Conservation (phyloP, 1,140 invertebrate genomes). For the Aleiodes sp. region DNA sequence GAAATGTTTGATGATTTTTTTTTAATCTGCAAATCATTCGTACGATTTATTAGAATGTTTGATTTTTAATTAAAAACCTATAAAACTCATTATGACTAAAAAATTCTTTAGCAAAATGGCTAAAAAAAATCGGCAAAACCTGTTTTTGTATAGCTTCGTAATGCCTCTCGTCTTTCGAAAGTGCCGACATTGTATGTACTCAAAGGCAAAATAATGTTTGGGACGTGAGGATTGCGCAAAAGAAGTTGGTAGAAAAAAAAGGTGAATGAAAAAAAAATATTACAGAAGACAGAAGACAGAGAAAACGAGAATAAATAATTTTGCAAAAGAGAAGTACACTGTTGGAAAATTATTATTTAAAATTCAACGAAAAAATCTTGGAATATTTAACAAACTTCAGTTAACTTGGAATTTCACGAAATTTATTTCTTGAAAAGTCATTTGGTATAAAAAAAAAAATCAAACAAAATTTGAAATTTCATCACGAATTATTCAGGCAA, state of each 20-base stretch:
- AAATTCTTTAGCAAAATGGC: not conserved
- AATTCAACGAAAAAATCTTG: too few relatives aligned
- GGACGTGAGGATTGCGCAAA: not conserved
- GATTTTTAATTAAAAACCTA: not conserved
- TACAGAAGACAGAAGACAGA: not conserved
- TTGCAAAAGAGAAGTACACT: not conserved
- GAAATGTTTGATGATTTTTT: too few relatives aligned
- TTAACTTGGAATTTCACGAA: too few relatives aligned
- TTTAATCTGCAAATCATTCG: too few relatives aligned
- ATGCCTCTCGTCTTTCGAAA: not conserved
- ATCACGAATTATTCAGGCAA: too few relatives aligned
- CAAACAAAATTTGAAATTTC: too few relatives aligned
- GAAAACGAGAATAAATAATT: slow-evolving; percentile 3
- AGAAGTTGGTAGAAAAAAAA: too few relatives aligned
- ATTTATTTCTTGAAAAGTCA: too few relatives aligned
- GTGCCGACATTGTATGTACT: not conserved
- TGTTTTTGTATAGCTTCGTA: not conserved
- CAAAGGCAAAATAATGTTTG: not conserved
- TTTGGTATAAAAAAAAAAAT: too few relatives aligned
- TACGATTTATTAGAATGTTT: not conserved
- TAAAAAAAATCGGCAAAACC: not conserved
- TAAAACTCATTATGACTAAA: not conserved
- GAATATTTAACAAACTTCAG: too few relatives aligned
- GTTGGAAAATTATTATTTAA: too few relatives aligned
- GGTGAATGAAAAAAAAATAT: not conserved